Base-by-base conservation (phyloP, 1,140 invertebrate genomes). In the Eupeodes corollae region DNA sequence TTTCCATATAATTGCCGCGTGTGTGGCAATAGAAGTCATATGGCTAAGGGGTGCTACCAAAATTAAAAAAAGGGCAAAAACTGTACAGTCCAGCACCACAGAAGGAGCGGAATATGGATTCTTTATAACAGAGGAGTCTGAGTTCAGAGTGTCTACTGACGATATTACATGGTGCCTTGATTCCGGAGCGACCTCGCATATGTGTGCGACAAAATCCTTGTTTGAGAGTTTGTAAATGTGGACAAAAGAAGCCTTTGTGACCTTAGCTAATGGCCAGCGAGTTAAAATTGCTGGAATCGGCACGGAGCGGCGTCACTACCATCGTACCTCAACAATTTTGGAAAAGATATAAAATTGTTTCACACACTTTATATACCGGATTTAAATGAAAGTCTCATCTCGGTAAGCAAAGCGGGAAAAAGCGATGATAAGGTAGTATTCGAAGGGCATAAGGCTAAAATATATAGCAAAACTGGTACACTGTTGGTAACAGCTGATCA, bases 341-440 rank as follows among this genome's bases (percentile, higher is more conserved):
- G 16, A 21, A 15, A 14, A 15, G 18, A 30, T 18, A 19, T 45
- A 8, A 13, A 21, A 34, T 14, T 49, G 15, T 32, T 33, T n/a
- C 21, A 43, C 37, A 40, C 41, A 8, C 42, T 50, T 5, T 46
- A 43, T 42, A 14, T 31, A 14, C 49, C 44, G 2, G 33, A 37
- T n/a, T 32, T 50, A 9, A 15, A 50, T 16, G 30, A 21, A 12
- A 50, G 46, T 38, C 46, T 50, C 8, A 18, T 46, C 2, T 50
- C 49, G 1, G 18, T 50, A 5, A 46, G 40, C 13, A 50, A 50
- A 40, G 21, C 34, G 13, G 38, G 26, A 12, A 10, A 37, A 12
- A 14, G 37, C 3, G 15, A 21, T 30, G n/a, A 26, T 46, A 14
- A 31, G 18, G 31, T 49, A 19, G 40, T 10, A n/a, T 49, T 44